Evolutionary conservation across 2,888 invertebrate genomes (phyloP).

Genomic region (Polymixis lichenea): DNA sequence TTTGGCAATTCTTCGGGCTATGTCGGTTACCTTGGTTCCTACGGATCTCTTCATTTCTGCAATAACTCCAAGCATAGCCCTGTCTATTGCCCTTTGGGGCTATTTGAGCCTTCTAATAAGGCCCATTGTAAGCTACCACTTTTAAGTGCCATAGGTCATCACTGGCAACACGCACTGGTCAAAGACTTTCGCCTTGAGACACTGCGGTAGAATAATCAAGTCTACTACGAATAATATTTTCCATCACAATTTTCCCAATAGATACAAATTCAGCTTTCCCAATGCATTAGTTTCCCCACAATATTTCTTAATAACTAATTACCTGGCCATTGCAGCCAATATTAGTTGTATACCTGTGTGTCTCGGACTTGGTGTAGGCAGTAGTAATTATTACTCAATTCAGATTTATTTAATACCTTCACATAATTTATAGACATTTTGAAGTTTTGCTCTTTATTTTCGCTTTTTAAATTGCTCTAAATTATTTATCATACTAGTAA

Average conservation of each 20-base stretch:
- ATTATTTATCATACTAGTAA: background rate
- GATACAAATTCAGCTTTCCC: constrained; percentile 8
- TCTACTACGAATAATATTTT: constrained; percentile 24
- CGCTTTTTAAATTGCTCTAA: background rate
- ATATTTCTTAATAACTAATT: constrained; percentile 37
- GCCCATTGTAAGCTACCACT: no score
- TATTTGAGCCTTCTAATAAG: no score
- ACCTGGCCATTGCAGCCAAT: constrained; percentile 26
- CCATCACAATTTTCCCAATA: constrained; percentile 7
- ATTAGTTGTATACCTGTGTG: constrained; percentile 34
- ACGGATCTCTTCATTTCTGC: no score
- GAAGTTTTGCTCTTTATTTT: background rate
- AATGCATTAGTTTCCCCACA: constrained; percentile 25
- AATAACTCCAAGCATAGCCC: no score
- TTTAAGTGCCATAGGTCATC: no score
- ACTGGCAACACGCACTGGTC: no score
- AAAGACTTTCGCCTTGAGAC: no score
- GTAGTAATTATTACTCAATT: constrained; percentile 23
- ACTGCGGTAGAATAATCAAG: no score
- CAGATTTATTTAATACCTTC: constrained; percentile 2
- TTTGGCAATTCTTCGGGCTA: no score
- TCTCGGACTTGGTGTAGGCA: background rate
- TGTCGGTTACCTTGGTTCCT: no score
- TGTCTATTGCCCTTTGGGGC: no score
- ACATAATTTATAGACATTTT: no score